Conservation (phyloP, 2,113 vertebrate genomes). For the Python bivittatus region DNA sequence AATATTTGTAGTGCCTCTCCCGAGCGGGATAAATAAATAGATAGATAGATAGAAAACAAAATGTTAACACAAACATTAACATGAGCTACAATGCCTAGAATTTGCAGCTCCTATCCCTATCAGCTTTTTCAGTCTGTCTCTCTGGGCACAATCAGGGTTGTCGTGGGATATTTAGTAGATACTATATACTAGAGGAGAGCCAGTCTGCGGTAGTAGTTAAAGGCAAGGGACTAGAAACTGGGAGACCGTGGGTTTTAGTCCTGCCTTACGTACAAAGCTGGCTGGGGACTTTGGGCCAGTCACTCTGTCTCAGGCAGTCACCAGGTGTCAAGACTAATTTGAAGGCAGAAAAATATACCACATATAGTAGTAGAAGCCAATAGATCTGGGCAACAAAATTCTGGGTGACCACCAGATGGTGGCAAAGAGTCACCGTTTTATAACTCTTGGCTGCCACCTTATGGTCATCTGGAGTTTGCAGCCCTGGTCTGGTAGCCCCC, state of each 20-base stretch:
- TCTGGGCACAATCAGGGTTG: slow-evolving; percentile 18
- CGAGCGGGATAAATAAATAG: background rate
- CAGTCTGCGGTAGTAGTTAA: background rate
- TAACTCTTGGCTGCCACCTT: background rate
- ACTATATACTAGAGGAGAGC: background rate
- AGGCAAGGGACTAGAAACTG: background rate
- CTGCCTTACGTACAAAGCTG: background rate
- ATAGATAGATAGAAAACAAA: too few relatives aligned
- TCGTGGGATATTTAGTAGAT: slow-evolving; percentile 2
- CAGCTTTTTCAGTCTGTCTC: background rate
- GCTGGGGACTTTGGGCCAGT: background rate
- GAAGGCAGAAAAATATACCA: background rate
- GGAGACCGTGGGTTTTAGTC: background rate
- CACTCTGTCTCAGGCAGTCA: background rate
- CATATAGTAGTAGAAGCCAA: background rate
- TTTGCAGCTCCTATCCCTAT: background rate
- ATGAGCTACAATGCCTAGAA: background rate
- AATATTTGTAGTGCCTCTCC: background rate
- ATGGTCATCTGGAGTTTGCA: background rate
- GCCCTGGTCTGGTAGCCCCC: background rate
- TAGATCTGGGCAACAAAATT: background rate
- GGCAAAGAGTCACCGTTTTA: background rate
- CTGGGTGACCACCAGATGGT: background rate
- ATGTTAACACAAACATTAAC: background rate
- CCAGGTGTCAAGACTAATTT: background rate